These are phyloP conservation scores for Ceyx cyanopectus DNA, from an alignment of 2,113 vertebrate genomes.

Conservation along the genomic window DNA sequence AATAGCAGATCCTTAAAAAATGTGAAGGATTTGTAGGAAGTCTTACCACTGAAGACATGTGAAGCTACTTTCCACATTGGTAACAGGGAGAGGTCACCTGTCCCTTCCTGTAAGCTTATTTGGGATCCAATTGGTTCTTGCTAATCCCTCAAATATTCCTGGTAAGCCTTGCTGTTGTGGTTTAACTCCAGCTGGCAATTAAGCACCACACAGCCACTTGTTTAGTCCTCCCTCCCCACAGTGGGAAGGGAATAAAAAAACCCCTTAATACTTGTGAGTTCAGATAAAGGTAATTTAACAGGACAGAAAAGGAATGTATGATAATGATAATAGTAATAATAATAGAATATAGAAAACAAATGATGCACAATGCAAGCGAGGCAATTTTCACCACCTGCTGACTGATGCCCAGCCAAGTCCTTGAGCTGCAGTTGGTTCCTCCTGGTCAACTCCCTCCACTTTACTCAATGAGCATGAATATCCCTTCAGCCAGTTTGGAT, in stretches of 20 bases:
- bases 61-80: neutral
- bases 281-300: too few species aligned
- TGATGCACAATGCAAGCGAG: too few species aligned
- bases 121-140: neutral
- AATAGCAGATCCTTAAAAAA: neutral
- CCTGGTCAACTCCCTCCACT: too few species aligned
- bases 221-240: neutral
- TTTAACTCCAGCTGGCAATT: neutral
- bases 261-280: too few species aligned
- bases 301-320: too few species aligned
- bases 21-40: neutral
- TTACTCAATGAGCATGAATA: too few species aligned
- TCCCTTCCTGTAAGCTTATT: neutral
- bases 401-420: too few species aligned
- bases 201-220: neutral
- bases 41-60: fast-evolving
- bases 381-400: too few species aligned
- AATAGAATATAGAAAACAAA: too few species aligned
- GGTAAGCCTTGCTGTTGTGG: neutral
- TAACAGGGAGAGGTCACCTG: neutral
- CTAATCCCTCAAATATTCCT: neutral
- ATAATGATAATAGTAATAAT: too few species aligned
- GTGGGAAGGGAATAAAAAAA: neutral
- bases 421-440: too few species aligned
- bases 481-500: too few species aligned